A percentile compares a stretch with the other conserved stretches of the same genome.
Evolutionary conservation across 2,797 vertebrate genomes (phyloP).

Genomic region (Atherinosoma microstoma): DNA sequence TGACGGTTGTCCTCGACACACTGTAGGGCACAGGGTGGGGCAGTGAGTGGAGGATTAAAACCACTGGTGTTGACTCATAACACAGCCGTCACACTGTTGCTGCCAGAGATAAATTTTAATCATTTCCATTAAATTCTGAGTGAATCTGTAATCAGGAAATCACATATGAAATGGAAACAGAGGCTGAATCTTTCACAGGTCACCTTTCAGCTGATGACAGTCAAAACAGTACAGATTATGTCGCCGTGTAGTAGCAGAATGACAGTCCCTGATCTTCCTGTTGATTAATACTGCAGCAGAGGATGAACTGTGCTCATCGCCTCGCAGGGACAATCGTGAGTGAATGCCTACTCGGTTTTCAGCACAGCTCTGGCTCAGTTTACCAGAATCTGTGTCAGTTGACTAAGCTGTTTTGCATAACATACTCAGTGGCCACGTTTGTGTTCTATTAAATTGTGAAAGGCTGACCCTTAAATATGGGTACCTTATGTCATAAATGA

Average conservation of each 20-base stretch:
- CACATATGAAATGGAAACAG: not conserved
- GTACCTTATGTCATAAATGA: slow-evolving; percentile 21
- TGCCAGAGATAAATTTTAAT: slow-evolving; percentile 1
- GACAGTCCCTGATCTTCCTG: slow-evolving; percentile 43
- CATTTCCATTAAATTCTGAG: slow-evolving; percentile 4
- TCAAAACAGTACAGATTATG: slow-evolving; percentile 36
- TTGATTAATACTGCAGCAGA: slow-evolving; percentile 61
- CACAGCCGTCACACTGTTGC: not conserved
- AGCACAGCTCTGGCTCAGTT: slow-evolving; percentile 58
- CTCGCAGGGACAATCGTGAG: slow-evolving; percentile 56
- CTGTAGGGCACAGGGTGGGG: slow-evolving; percentile 3
- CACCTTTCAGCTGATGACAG: slow-evolving; percentile 19
- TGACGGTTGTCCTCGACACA: slow-evolving; percentile 23
- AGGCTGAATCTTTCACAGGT: slow-evolving; percentile 21
- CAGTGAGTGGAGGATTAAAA: slow-evolving; percentile 31
- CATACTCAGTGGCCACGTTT: slow-evolving; percentile 38
- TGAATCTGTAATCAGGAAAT: not conserved
- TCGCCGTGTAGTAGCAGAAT: slow-evolving; percentile 30
- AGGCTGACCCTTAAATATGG: slow-evolving; percentile 18
- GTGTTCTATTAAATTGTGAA: slow-evolving; percentile 32
- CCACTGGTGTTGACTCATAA: slow-evolving; percentile 11
- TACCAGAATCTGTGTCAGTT: slow-evolving; percentile 72
- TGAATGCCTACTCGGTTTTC: slow-evolving; percentile 61
- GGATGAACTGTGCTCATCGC: slow-evolving; percentile 49
- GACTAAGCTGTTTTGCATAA: slow-evolving; percentile 73